These are phyloP conservation scores for Eriocheir sinensis DNA, from an alignment of 1,140 invertebrate species.

Conservation along the genomic window DNA sequence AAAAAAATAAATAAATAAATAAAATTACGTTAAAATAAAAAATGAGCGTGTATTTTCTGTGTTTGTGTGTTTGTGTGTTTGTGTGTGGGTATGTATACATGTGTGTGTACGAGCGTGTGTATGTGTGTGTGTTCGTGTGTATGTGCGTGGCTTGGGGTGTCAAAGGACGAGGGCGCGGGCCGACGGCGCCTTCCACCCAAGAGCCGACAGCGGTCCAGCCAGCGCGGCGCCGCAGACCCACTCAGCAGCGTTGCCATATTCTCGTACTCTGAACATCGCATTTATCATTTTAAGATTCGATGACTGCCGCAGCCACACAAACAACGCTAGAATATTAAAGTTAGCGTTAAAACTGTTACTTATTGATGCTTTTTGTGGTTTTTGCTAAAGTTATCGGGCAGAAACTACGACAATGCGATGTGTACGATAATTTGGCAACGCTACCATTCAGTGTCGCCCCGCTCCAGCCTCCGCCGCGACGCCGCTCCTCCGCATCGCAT, in stretches of 20 bases:
- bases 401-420: too few relatives aligned
- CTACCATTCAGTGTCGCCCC: not conserved
- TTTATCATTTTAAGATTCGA: too few relatives aligned
- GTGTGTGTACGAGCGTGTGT: not conserved
- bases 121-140: too few relatives aligned
- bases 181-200: not conserved
- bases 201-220: not conserved
- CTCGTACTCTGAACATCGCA: too few relatives aligned
- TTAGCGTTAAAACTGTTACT: too few relatives aligned
- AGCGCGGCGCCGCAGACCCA: not conserved
- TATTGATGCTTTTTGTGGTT: too few relatives aligned
- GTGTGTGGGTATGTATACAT: not conserved
- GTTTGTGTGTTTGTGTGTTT: slow-evolving; percentile 7
- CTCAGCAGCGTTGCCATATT: too few relatives aligned
- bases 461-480: not conserved
- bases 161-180: not conserved
- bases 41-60: too few relatives aligned
- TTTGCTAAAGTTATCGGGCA: too few relatives aligned
- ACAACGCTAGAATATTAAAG: too few relatives aligned
- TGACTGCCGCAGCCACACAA: too few relatives aligned
- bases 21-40: not conserved
- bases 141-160: not conserved
- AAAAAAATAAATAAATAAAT: not conserved
- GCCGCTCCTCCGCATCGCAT: not conserved
- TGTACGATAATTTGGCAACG: too few relatives aligned